phyloP scores from a whole-genome alignment of 2,797 vertebrate genomes.

The Sternotherus odoratus region DNA sequence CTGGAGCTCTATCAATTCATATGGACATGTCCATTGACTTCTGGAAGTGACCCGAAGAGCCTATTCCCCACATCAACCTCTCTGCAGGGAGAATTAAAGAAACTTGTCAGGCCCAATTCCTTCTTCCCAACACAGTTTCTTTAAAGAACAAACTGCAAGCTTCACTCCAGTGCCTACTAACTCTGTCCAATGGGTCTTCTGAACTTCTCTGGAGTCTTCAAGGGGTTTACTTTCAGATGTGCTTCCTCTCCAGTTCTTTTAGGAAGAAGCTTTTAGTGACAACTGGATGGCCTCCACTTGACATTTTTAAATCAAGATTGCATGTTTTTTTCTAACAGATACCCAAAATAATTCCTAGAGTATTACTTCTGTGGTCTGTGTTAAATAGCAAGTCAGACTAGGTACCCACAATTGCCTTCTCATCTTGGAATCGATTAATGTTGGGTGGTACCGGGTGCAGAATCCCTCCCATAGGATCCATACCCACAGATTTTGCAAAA shows the following conservation, averaged over 20 bases:
- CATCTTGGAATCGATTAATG: not conserved
- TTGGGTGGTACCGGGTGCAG: not conserved
- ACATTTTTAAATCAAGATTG: not conserved
- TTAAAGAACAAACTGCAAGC: not conserved
- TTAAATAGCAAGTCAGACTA: not conserved
- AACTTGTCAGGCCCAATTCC: not conserved
- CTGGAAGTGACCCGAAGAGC: rapidly evolving
- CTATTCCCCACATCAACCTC: not conserved
- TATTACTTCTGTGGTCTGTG: not conserved
- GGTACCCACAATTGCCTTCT: not conserved
- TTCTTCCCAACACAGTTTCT: not conserved
- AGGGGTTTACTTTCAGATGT: not conserved
- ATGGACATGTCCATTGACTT: not conserved
- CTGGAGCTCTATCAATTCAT: not conserved
- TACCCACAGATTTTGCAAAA: not conserved
- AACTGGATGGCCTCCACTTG: not conserved
- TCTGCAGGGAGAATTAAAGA: not conserved
- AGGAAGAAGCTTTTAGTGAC: not conserved
- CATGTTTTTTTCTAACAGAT: not conserved
- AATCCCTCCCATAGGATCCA: not conserved
- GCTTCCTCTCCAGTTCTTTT: not conserved
- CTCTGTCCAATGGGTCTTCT: not conserved
- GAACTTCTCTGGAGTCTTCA: not conserved
- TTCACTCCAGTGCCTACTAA: not conserved
- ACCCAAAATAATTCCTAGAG: no score